A percentile compares a stretch with the other conserved stretches of the same genome.
These are phyloP conservation scores for Acleris laterana DNA, from an alignment of 2,888 invertebrate species.

Conservation along the genomic window DNA sequence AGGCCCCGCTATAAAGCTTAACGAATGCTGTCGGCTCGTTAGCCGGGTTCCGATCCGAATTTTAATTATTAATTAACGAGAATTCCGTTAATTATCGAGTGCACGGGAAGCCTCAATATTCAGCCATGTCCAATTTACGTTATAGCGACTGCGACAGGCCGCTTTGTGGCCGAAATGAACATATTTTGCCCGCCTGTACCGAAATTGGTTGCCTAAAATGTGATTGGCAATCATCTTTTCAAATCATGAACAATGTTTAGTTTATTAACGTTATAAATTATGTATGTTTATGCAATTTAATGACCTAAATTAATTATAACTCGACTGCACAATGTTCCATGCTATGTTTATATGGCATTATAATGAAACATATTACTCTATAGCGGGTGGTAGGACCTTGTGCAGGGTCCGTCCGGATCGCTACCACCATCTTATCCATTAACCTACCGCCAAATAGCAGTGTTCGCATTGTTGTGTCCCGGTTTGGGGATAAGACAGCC, in stretches of 20 bases:
- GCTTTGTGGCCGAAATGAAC: slow-evolving; percentile 13
- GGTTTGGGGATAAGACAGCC: too few relatives aligned
- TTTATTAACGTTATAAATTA: too few relatives aligned
- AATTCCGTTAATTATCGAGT: slow-evolving; percentile 32
- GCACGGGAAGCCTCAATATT: slow-evolving; percentile 16
- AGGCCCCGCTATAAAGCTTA: slow-evolving; percentile 12
- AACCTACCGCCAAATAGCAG: too few relatives aligned
- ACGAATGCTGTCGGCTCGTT: slow-evolving; percentile 27
- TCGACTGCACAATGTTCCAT: too few relatives aligned
- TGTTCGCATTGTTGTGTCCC: too few relatives aligned
- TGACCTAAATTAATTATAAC: too few relatives aligned
- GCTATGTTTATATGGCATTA: too few relatives aligned
- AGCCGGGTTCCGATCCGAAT: slow-evolving; percentile 30
- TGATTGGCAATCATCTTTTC: slow-evolving; percentile 21
- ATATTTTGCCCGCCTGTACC: slow-evolving; percentile 6
- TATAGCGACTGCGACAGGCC: not conserved
- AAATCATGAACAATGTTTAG: not conserved
- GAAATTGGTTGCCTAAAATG: slow-evolving; percentile 15
- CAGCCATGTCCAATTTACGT: slow-evolving; percentile 20
- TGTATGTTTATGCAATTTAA: too few relatives aligned
- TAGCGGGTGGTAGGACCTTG: too few relatives aligned
- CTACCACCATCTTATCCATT: too few relatives aligned
- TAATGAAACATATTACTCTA: too few relatives aligned
- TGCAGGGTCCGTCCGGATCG: too few relatives aligned
- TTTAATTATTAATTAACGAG: slow-evolving; percentile 34